phyloP scores from a whole-genome alignment of 2,113 vertebrate species.

The Abramis brama region DNA sequence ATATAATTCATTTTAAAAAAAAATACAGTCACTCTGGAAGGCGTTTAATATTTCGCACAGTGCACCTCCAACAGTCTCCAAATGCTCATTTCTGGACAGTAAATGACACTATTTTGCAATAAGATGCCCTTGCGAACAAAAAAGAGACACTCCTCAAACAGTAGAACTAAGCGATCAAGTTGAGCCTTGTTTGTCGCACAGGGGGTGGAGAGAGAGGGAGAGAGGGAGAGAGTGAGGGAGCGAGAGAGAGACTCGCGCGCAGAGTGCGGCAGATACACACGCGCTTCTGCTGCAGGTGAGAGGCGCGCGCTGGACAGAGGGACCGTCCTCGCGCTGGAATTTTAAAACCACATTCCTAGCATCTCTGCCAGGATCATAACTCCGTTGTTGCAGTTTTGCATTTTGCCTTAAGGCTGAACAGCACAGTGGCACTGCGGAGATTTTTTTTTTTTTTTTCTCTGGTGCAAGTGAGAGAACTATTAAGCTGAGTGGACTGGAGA shows the following conservation, averaged over 20 bases:
- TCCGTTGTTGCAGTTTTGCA: slow-evolving; percentile 23
- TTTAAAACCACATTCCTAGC: slow-evolving; percentile 46
- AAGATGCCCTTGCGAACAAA: slow-evolving; percentile 21
- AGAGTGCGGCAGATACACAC: slow-evolving; percentile 92
- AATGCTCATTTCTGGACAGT: neutral
- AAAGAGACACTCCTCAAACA: slow-evolving; percentile 72
- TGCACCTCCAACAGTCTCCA: neutral
- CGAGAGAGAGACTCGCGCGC: slow-evolving; percentile 84
- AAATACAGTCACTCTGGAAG: neutral
- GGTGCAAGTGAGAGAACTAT: slow-evolving; percentile 57
- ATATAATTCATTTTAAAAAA: neutral
- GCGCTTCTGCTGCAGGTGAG: slow-evolving; percentile 92
- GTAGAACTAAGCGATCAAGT: slow-evolving; percentile 85
- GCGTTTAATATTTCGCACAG: neutral
- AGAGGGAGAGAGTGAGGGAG: slow-evolving; percentile 57
- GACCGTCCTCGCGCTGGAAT: slow-evolving; percentile 57
- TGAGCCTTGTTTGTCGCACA: slow-evolving; percentile 82
- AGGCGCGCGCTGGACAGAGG: slow-evolving; percentile 79
- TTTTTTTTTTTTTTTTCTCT: slow-evolving; percentile 17
- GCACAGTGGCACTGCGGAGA: slow-evolving; percentile 45
- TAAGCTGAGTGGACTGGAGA: slow-evolving; percentile 48
- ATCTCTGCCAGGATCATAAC: slow-evolving; percentile 68
- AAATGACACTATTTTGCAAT: neutral
- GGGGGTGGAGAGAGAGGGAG: slow-evolving; percentile 67
- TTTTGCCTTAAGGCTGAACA: slow-evolving; percentile 12